Conservation (phyloP, 2,113 vertebrate species). For the Acanthisitta chloris region DNA sequence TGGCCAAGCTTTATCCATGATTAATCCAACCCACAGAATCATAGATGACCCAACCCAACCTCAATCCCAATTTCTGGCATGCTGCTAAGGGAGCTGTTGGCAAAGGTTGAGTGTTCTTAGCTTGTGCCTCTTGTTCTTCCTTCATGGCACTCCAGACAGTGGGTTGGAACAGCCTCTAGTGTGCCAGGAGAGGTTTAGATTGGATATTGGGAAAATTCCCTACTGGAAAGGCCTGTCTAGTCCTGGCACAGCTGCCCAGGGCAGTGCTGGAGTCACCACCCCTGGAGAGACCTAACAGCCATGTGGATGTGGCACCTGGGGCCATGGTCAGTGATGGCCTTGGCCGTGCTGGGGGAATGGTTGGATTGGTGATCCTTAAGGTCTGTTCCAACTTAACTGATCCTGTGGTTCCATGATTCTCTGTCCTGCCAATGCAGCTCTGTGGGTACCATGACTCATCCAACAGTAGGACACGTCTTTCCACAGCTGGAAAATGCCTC, state of each 20-base stretch:
- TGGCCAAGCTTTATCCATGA: no score
- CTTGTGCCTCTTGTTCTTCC: neutral
- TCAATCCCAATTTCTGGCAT: neutral
- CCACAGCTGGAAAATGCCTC: neutral
- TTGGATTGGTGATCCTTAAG: neutral
- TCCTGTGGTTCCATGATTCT: neutral
- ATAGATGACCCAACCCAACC: neutral
- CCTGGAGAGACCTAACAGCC: no score
- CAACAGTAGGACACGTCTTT: neutral
- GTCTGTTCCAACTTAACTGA: neutral
- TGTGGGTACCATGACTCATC: neutral
- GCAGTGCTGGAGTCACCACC: neutral
- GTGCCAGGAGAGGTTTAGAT: neutral
- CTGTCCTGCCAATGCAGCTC: neutral
- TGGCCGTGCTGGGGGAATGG: neutral
- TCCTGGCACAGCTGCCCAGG: neutral
- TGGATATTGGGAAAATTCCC: neutral
- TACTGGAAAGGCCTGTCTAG: neutral
- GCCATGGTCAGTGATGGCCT: neutral
- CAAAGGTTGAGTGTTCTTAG: neutral
- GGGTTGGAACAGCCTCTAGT: neutral
- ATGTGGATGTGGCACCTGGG: neutral
- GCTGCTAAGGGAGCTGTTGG: rapidly evolving
- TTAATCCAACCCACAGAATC: no score
- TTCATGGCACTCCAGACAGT: rapidly evolving